Percentiles rank a stretch among this genome's conserved stretches.
Evolutionary conservation across 2,888 invertebrate species (phyloP).

Genomic region (Lasioglossum vierecki): DNA sequence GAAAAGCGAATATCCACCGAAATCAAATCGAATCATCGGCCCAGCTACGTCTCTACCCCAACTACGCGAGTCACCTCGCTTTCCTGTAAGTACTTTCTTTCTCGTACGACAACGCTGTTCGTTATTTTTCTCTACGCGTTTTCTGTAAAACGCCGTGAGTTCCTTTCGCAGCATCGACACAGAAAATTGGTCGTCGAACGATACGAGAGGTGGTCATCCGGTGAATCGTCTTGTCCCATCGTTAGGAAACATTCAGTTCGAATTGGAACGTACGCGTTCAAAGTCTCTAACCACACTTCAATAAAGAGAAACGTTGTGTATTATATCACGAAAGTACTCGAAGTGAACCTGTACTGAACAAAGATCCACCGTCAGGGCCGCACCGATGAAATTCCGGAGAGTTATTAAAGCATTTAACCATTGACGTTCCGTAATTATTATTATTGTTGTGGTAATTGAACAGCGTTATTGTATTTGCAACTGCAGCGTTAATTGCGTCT

Average conservation of each 20-base stretch:
- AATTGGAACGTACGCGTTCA: background rate
- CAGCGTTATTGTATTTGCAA: background rate
- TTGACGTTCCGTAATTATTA: background rate
- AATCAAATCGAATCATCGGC: conserved; percentile 20
- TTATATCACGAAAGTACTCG: background rate
- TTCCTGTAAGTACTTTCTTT: background rate
- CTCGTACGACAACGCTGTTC: conserved; percentile 14
- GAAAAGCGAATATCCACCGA: conserved; percentile 27
- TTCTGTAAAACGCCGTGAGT: conserved; percentile 34
- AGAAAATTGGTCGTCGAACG: conserved; percentile 54
- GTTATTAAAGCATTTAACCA: background rate
- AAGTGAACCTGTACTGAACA: background rate
- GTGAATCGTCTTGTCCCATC: background rate
- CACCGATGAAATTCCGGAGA: too few relatives aligned
- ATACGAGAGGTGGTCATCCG: conserved; percentile 42
- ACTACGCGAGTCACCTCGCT: background rate
- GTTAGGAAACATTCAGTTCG: conserved; percentile 3
- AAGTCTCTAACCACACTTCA: background rate
- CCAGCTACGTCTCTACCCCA: conserved; percentile 40
- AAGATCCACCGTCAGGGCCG: background rate
- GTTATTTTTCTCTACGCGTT: background rate
- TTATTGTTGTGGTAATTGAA: background rate
- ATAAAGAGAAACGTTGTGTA: background rate
- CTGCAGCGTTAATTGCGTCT: background rate
- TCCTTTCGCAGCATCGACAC: conserved; percentile 14